These are phyloP conservation scores for Rutpela maculata DNA, from an alignment of 2,888 invertebrate genomes.

Conservation along the genomic window DNA sequence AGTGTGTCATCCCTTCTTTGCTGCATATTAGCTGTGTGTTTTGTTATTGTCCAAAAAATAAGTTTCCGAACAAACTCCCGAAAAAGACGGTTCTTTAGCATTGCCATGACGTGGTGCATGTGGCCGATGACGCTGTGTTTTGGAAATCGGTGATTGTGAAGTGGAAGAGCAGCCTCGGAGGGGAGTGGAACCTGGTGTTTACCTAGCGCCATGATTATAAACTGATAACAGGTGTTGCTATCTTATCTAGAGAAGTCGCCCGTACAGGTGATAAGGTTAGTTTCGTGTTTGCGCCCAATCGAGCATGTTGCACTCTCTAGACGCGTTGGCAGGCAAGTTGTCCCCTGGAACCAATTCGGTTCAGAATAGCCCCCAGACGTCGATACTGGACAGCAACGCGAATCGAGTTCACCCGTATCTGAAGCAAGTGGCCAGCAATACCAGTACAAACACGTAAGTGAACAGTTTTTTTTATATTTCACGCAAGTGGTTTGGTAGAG, in stretches of 20 bases:
- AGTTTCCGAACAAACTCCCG: conserved; percentile 3
- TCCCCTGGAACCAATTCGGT: conserved; percentile 82
- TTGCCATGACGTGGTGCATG: conserved; percentile 21
- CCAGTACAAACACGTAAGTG: conserved; percentile 63
- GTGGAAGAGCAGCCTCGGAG: conserved; percentile 51
- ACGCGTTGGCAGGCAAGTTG: conserved; percentile 92
- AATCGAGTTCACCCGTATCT: conserved; percentile 80
- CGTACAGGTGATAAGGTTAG: conserved; percentile 62
- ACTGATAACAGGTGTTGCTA: conserved; percentile 65
- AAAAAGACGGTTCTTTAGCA: conserved; percentile 27
- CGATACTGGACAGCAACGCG: conserved; percentile 81
- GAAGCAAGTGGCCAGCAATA: conserved; percentile 74
- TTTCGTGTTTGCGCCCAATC: conserved; percentile 66
- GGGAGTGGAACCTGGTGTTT: conserved; percentile 41
- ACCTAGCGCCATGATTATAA: conserved; percentile 50
- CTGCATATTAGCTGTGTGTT: conserved; percentile 56
- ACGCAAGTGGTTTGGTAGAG: too few relatives aligned
- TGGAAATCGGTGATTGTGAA: conserved; percentile 50
- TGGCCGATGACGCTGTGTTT: conserved; percentile 18
- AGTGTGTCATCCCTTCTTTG: conserved; percentile 55
- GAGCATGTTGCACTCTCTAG: conserved; percentile 90
- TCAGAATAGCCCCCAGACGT: conserved; percentile 68
- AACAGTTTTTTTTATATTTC: not conserved
- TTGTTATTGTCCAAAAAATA: conserved; percentile 47
- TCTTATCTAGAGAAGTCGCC: conserved; percentile 60